A percentile compares a stretch with the other conserved stretches of the same genome.
These are phyloP conservation scores for Phalacrocorax aristotelis DNA, from an alignment of 2,113 vertebrate genomes.

Conservation along the genomic window DNA sequence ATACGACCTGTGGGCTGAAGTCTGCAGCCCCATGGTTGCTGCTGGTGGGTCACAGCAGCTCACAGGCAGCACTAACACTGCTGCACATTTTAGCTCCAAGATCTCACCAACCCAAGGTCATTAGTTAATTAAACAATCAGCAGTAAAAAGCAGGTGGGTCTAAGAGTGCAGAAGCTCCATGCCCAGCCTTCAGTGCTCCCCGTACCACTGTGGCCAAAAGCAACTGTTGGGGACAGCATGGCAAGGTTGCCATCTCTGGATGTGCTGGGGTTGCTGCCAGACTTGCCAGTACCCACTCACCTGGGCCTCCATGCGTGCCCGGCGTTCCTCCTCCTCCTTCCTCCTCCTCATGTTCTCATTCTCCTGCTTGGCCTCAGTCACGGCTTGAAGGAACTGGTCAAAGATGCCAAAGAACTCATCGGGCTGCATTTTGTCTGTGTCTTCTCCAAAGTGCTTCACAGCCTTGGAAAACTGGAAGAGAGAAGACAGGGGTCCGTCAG, in stretches of 20 bases:
- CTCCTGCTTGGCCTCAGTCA: slow-evolving; percentile 92
- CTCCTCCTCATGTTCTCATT: slow-evolving; percentile 95
- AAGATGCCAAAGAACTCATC: slow-evolving; percentile 99
- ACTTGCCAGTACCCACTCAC: slow-evolving; percentile 28
- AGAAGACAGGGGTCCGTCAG: not conserved
- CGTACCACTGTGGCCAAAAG: not conserved
- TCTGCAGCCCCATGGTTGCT: not conserved
- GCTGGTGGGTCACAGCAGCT: not conserved
- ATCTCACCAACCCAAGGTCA: not conserved
- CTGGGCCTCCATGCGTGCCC: slow-evolving; percentile 94
- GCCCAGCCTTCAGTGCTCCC: not conserved
- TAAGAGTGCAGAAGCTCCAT: not conserved
- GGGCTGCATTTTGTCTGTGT: slow-evolving; percentile 90
- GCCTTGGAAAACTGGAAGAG: slow-evolving; percentile 85
- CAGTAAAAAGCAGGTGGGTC: not conserved
- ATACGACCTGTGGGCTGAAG: not conserved
- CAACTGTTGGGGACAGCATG: not conserved
- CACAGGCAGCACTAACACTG: not conserved
- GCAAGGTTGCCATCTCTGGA: fast-evolving
- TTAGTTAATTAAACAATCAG: not conserved
- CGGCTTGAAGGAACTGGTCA: slow-evolving; percentile 96
- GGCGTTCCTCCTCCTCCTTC: slow-evolving; percentile 96
- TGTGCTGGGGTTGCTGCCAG: not conserved
- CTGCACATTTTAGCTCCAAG: not conserved
- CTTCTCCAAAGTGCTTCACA: slow-evolving; percentile 95